Evolutionary conservation across 2,797 vertebrate genomes (phyloP), one percentile per base, ranked within the genome.

Genomic region (Brotula barbata): DNA sequence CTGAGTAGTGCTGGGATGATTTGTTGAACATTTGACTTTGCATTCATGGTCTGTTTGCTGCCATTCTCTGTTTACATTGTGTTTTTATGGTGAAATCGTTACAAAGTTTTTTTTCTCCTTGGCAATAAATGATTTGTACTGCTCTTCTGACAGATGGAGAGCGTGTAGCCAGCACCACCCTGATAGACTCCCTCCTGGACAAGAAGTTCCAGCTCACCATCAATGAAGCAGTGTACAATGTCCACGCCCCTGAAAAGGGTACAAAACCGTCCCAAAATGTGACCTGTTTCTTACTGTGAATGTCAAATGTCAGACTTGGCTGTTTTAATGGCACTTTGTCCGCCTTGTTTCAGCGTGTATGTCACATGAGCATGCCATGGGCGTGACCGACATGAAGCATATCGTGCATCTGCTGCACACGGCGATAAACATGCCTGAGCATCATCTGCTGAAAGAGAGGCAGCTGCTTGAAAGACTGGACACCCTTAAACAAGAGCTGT

Each of bases 141-240:
- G 8, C 22, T 71, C 28, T 7, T 64, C 58, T 74, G 75, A 55
- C 89, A 98, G 96, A 93, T 56, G 94, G 94, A 58, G 88, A 59
- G 65, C 90, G 75, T 21, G 70, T 97, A 28, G 90, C 94, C 68
- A 73, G 80, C 80, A 81, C 82, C 53, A 95, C 92, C 0, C 81
- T 91, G 34, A 88, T 98, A 75, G 91, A 92, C 25, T 9, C 89
- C 60, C 86, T 98, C 68, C 40, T 98, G 75, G 90, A 85, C 80
- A 93, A 92, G 63, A 91, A 94, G 78, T 98, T 98, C 61, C 90
- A 93, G 68, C 92, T 98, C 37, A 55, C 92, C 70, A 89, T 98
- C 78, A 96, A 98, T 57, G 50, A 88, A 17, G 46, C 58, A 1
- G 81, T 84, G 0, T 93, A 95, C 62, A 80, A 74, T 0, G 88